Evolutionary conservation across 2,888 invertebrate species (phyloP), one percentile per base, ranked within the genome.

Genomic region (Tridacna gigas): DNA sequence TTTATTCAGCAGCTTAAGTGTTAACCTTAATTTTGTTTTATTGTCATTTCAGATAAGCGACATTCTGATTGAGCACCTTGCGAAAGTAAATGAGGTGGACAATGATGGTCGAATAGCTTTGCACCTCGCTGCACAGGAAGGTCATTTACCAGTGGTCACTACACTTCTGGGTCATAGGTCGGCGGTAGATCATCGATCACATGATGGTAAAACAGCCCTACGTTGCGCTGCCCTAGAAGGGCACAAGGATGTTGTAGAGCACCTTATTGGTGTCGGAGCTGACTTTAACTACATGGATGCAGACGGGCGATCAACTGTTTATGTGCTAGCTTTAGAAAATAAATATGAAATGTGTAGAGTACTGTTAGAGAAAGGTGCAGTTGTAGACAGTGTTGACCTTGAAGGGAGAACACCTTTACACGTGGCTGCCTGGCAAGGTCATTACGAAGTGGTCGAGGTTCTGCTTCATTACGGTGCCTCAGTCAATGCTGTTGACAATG

Each of bases 281-380:
- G 98, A 98, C 95, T 96, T 97, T 1, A 97, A 98, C 95, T 97
- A 97, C 63, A 96, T 97, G 93, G 99, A 99, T 95, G 98, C 98
- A 0, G 99, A 99, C 95, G 97, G 98, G 0, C 96, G 99, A 71
- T 98, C 98, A 91, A 98, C 98, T 0, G 96, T 99, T 45, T 99
- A 99, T 94, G 97, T 98, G 78, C 96, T 99, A 77, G 98, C 98
- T 5, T 91, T 95, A 51, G 95, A 95, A 87, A 94, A 93, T 77
- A 93, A 93, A 51, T 84, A 88, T 15, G 91, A 92, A 47, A 91
- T 94, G 89, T 93, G 93, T 13, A 83, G 86, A 67, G 89, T 91
- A 73, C 95, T 98, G 86, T 95, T 98, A 80, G 93, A 93, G 66
- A 89, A 90, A 73, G 94, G 94, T 48, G 97, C 98, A 0, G 97